phyloP scores from a whole-genome alignment of 37 sponge, comb jelly and placozoan species.

The Corticium candelabrum region DNA sequence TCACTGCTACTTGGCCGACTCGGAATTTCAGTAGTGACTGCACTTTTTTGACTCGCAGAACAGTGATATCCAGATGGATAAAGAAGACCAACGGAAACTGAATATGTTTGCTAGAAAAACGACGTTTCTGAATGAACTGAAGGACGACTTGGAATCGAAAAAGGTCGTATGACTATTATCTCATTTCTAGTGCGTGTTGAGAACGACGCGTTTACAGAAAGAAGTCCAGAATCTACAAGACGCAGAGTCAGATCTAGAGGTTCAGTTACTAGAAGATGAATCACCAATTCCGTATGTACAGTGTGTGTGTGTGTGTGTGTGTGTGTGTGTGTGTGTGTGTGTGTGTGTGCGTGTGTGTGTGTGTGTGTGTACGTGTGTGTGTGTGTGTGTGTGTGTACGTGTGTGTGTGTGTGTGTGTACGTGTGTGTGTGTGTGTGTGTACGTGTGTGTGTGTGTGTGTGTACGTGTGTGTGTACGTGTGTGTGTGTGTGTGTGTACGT shows the following conservation, averaged over 20 bases:
- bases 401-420: not conserved
- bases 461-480: constrained; percentile 18
- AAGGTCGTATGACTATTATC: no score
- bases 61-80: not conserved
- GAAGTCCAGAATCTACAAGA: no score
- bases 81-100: not conserved
- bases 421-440: not conserved
- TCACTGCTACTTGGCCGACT: no score
- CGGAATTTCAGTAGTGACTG: no score
- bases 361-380: constrained; percentile 11
- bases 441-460: not conserved
- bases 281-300: not conserved
- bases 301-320: constrained; percentile 11
- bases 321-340: constrained; percentile 1
- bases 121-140: not conserved
- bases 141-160: not conserved
- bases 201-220: no score
- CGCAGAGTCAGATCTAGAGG: no score
- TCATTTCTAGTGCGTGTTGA: no score
- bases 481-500: constrained; percentile 15
- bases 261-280: no score
- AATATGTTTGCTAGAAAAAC: not conserved
- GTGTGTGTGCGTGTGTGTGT: not conserved
- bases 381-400: not conserved
- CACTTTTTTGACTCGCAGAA: no score